Evolutionary conservation across 2,888 invertebrate genomes (phyloP), one percentile per base, ranked within the genome.

Genomic region (Dascillus cervinus): DNA sequence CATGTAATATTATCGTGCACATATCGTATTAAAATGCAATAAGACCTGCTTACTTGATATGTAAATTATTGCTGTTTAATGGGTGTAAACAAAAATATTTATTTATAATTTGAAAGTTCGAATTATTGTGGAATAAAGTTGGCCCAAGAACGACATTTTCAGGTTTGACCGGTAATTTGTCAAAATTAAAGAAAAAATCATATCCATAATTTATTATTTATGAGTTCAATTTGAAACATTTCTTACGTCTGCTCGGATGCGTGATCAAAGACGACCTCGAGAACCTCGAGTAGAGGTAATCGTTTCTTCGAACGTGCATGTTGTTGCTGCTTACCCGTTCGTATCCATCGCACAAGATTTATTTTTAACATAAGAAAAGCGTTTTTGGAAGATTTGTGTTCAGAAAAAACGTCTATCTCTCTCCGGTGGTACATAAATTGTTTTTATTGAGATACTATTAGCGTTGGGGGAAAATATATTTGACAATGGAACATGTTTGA

Each of bases 301-400:
- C 30, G 36, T 37, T 39, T 39, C 39, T 36, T 33, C 36, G 39
- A 39, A 39, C 35, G 36, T 39, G 39, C 39, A 36, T 39, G 39
- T 36, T 39, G 29, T 29, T 21, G 30, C 23, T 30, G 26, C 26
- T 39, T 29, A 29, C 14, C 26, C 35, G 35, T 24, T 39, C 34
- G 34, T 22, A 38, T 29, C 34, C 29, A 33, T 20, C 37, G 24
- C 8, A 26, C 19, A 13, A 31, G 34, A 31, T 31, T 38, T 38
- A 34, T 28, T 35, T 38, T 38, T 38, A 38, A 22, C 34, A 26
- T 22, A 34, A 35, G 32, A 33, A 29, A 27, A 17, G 11, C 4
- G 22, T 28, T 34, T 34, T 34, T 24, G 14, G 28, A 14, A 34
- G 33, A 34, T 34, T 34, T 34, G 33, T 34, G 33, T 34, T 12